Base-by-base conservation (phyloP, 2,113 vertebrate species). In the Salminus brasiliensis region DNA sequence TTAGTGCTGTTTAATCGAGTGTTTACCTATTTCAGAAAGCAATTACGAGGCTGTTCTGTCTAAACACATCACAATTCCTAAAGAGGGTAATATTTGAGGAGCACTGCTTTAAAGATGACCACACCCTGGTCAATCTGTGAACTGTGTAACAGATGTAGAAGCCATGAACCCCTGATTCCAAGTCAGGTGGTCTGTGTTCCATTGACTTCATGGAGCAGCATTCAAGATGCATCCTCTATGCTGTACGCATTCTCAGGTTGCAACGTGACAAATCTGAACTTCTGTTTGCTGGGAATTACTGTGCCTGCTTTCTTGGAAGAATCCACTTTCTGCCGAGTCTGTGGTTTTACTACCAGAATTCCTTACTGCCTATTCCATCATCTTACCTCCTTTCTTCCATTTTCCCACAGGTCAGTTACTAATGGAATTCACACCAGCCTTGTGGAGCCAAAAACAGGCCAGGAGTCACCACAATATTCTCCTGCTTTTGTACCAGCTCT, bases 1-100 rank as follows among this genome's bases (percentile, higher is more conserved):
- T 60, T 67, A 67, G 21, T 49, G 39, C 32, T 59, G 67, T 55
- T 72, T 72, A 57, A 29, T 70, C 21, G 25, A 57, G 49, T 63
- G 21, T 55, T 66, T 69, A 39, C 18, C 27, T 36, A 4, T 41
- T 29, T 29, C 34, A n/a, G 25, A 36, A 43, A 45, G 34, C 36
- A 69, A 59, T 49, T 59, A 32, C 39, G 34, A 43, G 21, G 16
- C 47, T 30, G 18, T 43, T 30, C 25, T n/a, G 2, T 67, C 9
- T n/a, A 70, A 69, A 59, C 25, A 45, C 5, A 74, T n/a, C n/a
- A 41, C 30, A 39, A 15, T 18, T 30, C 10, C 10, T 11, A 57
- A 36, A 53, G n/a, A 75, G 62, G 32, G 6, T 2, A 16, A 23
- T 15, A 23, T n/a, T 25, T 12, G 18, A 66, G 21, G 2, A 66